These are phyloP conservation scores for Euclidia mi DNA, from an alignment of 2,888 invertebrate genomes.

Conservation along the genomic window DNA sequence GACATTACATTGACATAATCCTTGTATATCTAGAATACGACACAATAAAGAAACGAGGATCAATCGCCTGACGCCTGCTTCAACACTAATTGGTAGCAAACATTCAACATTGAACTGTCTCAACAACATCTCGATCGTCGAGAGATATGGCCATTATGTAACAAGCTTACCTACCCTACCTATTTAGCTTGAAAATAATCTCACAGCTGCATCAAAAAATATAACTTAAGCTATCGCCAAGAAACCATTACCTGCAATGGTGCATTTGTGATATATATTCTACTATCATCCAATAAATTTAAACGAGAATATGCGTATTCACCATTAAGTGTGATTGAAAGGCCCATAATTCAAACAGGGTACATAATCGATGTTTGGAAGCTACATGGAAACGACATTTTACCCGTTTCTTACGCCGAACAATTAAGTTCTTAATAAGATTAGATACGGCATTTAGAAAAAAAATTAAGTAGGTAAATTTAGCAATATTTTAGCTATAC, in stretches of 20 bases:
- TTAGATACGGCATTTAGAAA: conserved; percentile 1
- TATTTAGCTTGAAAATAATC: conserved; percentile 45
- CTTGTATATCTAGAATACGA: not conserved
- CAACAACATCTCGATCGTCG: conserved; percentile 19
- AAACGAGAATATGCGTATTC: conserved; percentile 83
- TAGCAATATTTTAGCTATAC: no score
- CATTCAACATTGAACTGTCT: not conserved
- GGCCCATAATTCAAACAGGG: conserved; percentile 77
- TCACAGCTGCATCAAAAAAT: conserved; percentile 48
- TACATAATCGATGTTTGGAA: conserved; percentile 74
- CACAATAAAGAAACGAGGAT: no score
- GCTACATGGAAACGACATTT: conserved; percentile 70
- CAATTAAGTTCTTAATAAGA: conserved; percentile 48
- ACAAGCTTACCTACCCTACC: conserved; percentile 26
- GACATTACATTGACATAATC: not conserved
- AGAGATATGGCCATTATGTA: conserved; percentile 25
- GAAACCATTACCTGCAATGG: conserved; percentile 66
- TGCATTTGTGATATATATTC: conserved; percentile 77
- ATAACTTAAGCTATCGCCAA: conserved; percentile 55
- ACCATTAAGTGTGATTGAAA: conserved; percentile 86
- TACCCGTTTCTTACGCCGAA: conserved; percentile 49
- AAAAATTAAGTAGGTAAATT: no score
- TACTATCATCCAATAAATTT: conserved; percentile 78
- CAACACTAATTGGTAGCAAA: not conserved
- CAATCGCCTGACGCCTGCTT: no score